phyloP scores from a whole-genome alignment of 2,113 vertebrate genomes.

The Parus major region DNA sequence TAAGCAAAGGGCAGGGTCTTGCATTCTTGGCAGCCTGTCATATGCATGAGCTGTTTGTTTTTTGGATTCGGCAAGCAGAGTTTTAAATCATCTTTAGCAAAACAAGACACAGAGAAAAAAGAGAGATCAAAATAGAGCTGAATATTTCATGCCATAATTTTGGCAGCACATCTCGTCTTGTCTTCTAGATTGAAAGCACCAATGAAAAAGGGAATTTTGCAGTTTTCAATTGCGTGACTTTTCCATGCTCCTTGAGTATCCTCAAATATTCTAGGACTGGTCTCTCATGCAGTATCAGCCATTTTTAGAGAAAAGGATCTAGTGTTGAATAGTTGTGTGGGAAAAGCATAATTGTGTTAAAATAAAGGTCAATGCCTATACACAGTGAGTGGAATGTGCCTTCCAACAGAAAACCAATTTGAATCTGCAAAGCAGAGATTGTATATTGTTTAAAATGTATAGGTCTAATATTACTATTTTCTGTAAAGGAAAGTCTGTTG shows the following conservation, averaged over 20 bases:
- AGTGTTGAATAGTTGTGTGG: background rate
- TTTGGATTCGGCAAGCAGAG: conserved; percentile 44
- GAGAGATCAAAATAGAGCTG: conserved; percentile 50
- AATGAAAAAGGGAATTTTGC: conserved; percentile 7
- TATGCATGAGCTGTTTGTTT: conserved; percentile 61
- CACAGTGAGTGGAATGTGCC: background rate
- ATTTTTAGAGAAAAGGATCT: background rate
- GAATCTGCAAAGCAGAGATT: background rate
- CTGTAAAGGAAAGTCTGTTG: background rate
- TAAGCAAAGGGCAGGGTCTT: conserved; percentile 54
- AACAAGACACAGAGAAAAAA: conserved; percentile 47
- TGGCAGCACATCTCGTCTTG: conserved; percentile 26
- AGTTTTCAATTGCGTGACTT: conserved; percentile 1
- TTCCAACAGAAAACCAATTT: background rate
- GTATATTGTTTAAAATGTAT: background rate
- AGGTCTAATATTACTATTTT: background rate
- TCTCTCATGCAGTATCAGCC: background rate
- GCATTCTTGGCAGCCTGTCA: conserved; percentile 45
- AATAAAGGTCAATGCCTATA: background rate
- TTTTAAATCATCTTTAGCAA: conserved; percentile 62
- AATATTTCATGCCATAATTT: conserved; percentile 54
- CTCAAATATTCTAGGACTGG: background rate
- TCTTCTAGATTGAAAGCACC: conserved; percentile 4
- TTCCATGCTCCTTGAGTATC: background rate
- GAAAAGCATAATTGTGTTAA: background rate